Conservation (phyloP, 1,140 invertebrate genomes). For the Neoseiulus cucumeris region DNA sequence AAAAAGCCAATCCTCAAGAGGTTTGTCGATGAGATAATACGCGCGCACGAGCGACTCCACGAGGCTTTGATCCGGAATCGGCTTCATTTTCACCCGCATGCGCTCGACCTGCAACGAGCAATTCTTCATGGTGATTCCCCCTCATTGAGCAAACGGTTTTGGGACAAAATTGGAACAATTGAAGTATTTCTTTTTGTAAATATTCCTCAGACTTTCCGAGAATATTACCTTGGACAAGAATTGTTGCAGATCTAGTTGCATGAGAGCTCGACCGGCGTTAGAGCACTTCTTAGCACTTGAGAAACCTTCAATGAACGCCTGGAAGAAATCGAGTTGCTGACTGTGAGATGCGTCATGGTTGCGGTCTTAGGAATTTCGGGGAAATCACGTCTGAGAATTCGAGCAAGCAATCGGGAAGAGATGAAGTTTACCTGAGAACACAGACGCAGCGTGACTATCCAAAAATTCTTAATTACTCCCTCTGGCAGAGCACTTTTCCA, state of each 20-base stretch:
- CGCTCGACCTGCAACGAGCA: not conserved
- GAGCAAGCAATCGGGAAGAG: constrained; percentile 22
- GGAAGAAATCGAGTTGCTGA: too few species aligned
- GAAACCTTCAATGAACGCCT: constrained; percentile 37
- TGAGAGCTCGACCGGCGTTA: constrained; percentile 79
- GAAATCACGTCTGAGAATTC: too few species aligned
- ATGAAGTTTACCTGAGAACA: not conserved
- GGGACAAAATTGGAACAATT: constrained; percentile 24
- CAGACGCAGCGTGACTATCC: constrained; percentile 12
- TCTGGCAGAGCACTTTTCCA: not conserved
- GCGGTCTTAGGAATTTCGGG: too few species aligned
- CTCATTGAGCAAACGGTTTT: too few species aligned
- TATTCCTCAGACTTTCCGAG: too few species aligned
- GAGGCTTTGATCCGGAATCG: constrained; percentile 66
- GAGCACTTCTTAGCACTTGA: constrained; percentile 79
- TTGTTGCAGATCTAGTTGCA: constrained; percentile 95
- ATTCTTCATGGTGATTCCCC: not conserved
- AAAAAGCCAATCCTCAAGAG: constrained; percentile 68
- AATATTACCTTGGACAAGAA: constrained; percentile 70
- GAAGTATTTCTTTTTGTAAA: too few species aligned
- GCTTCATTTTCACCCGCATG: constrained; percentile 27
- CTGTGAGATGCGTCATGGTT: too few species aligned
- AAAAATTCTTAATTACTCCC: constrained; percentile 9
- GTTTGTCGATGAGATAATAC: constrained; percentile 71
- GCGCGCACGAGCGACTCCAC: constrained; percentile 91